These are phyloP conservation scores for Ceyx melanurus DNA, from an alignment of 2,113 vertebrate species.

Conservation along the genomic window DNA sequence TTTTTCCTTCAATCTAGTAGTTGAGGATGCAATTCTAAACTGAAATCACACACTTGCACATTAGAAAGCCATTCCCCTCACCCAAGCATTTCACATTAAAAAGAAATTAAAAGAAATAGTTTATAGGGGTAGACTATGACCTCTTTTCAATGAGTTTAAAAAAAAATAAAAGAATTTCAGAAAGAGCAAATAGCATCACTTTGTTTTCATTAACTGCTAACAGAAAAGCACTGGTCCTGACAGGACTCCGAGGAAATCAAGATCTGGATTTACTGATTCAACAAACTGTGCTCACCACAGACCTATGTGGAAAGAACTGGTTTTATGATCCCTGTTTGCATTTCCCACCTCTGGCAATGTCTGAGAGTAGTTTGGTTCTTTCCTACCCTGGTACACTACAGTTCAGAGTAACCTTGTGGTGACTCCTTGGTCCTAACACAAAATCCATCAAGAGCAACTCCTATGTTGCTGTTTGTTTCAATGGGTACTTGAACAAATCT, in stretches of 20 bases:
- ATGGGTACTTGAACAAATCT: not conserved
- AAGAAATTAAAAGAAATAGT: not conserved
- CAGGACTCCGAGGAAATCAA: not conserved
- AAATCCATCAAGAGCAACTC: not conserved
- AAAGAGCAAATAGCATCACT: not conserved
- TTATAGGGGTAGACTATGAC: not conserved
- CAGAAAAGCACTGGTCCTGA: rapidly evolving
- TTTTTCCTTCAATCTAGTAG: not conserved
- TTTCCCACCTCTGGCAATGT: not conserved
- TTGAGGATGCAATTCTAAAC: not conserved
- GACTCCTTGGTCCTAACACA: not conserved
- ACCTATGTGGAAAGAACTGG: not conserved
- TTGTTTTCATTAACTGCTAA: not conserved
- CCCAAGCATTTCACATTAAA: not conserved
- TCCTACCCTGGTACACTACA: not conserved
- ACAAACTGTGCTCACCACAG: not conserved
- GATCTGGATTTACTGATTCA: not conserved
- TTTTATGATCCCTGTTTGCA: not conserved
- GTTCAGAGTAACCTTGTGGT: rapidly evolving
- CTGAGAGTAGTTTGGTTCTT: not conserved
- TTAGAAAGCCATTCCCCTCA: not conserved
- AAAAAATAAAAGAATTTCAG: not conserved
- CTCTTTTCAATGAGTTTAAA: not conserved
- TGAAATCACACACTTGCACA: not conserved
- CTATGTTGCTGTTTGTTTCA: not conserved